These are phyloP conservation scores for Tenthredo scrophulariae DNA, from an alignment of 2,888 invertebrate species.

Conservation along the genomic window DNA sequence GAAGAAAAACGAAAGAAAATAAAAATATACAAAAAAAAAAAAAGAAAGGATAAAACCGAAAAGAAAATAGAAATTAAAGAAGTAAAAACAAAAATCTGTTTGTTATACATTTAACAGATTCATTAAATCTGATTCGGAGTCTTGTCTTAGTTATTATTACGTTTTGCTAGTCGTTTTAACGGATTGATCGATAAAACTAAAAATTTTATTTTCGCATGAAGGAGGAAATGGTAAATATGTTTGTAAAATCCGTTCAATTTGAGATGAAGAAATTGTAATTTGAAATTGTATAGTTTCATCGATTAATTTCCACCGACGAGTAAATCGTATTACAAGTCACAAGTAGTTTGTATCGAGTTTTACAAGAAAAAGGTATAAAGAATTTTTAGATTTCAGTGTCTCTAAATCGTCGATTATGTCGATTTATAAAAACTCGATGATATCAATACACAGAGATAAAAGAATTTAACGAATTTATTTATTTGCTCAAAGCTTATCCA, in stretches of 20 bases:
- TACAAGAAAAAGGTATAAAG: neutral
- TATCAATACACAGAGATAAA: neutral
- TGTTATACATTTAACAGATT: neutral
- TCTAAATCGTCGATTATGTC: neutral
- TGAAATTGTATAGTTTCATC: neutral
- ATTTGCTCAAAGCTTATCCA: slow-evolving; percentile 67
- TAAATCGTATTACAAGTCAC: neutral
- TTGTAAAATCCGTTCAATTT: neutral
- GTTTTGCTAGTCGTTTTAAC: neutral
- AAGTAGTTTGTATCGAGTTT: neutral
- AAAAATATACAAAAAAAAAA: neutral
- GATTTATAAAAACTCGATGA: neutral
- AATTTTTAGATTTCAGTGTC: neutral
- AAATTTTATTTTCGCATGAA: neutral
- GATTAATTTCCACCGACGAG: neutral
- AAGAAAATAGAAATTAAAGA: neutral
- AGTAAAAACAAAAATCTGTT: neutral
- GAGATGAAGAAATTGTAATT: neutral
- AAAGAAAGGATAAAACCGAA: neutral
- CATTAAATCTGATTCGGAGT: neutral
- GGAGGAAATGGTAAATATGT: neutral
- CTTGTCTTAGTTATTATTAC: neutral
- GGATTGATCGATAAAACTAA: neutral
- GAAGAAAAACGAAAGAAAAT: neutral
- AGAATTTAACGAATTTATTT: slow-evolving; percentile 30